Conservation (phyloP, 2,797 vertebrate genomes). For the Mormyrus hasselquistii region DNA sequence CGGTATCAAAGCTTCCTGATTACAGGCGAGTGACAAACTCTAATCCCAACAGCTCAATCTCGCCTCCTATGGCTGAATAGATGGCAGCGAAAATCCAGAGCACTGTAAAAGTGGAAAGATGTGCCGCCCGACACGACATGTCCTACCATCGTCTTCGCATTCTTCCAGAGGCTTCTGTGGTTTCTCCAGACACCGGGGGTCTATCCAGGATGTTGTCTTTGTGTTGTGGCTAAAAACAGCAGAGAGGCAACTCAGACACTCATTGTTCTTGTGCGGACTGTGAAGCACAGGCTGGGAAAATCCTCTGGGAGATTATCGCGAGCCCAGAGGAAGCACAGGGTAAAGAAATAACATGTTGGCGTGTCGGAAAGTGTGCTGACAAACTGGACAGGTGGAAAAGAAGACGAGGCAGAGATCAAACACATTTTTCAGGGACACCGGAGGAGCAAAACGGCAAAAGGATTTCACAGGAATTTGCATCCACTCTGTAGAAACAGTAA, state of each 20-base stretch:
- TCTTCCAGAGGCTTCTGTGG: slow-evolving; percentile 98
- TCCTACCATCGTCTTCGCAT: slow-evolving; percentile 96
- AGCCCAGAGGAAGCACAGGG: background rate
- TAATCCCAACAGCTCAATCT: slow-evolving; percentile 42
- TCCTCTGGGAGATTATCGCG: background rate
- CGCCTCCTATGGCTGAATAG: slow-evolving; percentile 52
- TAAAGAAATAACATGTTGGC: background rate
- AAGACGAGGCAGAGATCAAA: background rate
- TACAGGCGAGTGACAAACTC: slow-evolving; percentile 15
- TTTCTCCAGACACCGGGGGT: slow-evolving; percentile 98
- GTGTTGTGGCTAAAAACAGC: slow-evolving; percentile 85
- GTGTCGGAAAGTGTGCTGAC: background rate
- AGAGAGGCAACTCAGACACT: slow-evolving; percentile 23
- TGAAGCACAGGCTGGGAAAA: background rate
- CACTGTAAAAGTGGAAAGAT: background rate
- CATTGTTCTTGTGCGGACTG: slow-evolving; percentile 18
- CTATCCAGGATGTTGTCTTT: slow-evolving; percentile 98
- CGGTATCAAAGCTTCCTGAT: slow-evolving; percentile 24
- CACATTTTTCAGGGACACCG: background rate
- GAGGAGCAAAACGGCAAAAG: background rate
- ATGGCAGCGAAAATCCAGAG: background rate
- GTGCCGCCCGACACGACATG: background rate
- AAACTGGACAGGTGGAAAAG: background rate
- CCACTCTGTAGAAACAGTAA: background rate
- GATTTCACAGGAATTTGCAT: background rate